These are phyloP conservation scores for Rhopalosiphum nymphaeae DNA, from an alignment of 2,888 invertebrate genomes.

Conservation along the genomic window DNA sequence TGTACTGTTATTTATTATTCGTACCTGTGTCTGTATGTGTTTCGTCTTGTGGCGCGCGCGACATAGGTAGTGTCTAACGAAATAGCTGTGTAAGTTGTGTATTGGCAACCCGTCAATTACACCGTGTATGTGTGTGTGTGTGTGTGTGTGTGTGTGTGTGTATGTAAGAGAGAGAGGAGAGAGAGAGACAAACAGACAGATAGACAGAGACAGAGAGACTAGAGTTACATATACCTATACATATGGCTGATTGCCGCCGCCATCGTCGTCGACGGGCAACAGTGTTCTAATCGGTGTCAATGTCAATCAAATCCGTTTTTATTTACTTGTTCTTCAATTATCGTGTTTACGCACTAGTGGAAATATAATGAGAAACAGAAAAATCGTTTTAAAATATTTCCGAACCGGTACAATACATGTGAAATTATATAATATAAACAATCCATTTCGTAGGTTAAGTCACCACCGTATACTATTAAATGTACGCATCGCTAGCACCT, in stretches of 20 bases:
- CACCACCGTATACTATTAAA: not conserved
- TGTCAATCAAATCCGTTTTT: slow-evolving; percentile 57
- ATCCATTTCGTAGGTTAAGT: not conserved
- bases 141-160: no score
- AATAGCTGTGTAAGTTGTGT: slow-evolving; percentile 35
- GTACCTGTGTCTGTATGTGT: slow-evolving; percentile 7
- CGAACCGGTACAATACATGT: not conserved
- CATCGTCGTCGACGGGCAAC: slow-evolving; percentile 23
- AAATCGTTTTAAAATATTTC: not conserved
- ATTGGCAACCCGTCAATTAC: slow-evolving; percentile 61
- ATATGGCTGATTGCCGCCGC: not conserved
- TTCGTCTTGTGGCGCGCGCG: slow-evolving; percentile 44
- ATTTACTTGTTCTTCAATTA: not conserved
- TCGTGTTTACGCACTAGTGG: not conserved
- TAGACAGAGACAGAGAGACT: not conserved
- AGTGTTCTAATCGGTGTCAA: slow-evolving; percentile 56
- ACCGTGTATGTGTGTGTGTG: slow-evolving; percentile 5
- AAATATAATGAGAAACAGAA: not conserved
- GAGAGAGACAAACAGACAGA: no score
- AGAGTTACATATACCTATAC: slow-evolving; percentile 4
- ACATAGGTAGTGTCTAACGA: slow-evolving; percentile 42
- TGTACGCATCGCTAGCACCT: not conserved
- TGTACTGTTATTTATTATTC: slow-evolving; percentile 47
- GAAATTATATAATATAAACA: not conserved
- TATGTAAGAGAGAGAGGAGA: no score